These are phyloP conservation scores for Frankliniella fusca DNA, from an alignment of 2,888 invertebrate species.

Conservation along the genomic window DNA sequence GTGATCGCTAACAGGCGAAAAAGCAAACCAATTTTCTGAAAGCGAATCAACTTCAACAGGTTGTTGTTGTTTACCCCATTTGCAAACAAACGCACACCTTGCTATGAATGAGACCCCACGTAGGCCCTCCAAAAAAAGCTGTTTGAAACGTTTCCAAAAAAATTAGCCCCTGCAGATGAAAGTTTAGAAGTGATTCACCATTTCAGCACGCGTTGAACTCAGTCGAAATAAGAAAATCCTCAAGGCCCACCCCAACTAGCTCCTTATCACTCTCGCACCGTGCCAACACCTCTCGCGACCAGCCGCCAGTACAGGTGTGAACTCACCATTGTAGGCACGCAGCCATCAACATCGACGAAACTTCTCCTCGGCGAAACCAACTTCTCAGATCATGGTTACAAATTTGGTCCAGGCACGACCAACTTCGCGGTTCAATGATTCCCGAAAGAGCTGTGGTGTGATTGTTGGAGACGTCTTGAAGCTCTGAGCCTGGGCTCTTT, in stretches of 20 bases:
- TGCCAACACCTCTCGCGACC: background rate
- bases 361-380: background rate
- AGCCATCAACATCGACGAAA: background rate
- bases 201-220: background rate
- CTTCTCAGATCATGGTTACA: background rate
- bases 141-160: background rate
- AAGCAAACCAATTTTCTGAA: background rate
- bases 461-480: background rate
- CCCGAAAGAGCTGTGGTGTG: background rate
- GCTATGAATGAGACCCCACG: background rate
- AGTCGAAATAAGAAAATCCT: background rate
- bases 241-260: background rate
- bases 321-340: background rate
- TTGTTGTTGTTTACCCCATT: slow-evolving; percentile 15
- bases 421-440: background rate
- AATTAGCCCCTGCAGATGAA: background rate
- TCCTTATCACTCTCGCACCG: background rate
- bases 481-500: background rate
- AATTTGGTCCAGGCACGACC: background rate
- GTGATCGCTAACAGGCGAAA: background rate
- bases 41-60: background rate
- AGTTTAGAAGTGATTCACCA: background rate
- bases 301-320: background rate
- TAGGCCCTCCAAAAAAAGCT: background rate
- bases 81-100: background rate